These are phyloP conservation scores for Falco cherrug DNA, from an alignment of 2,797 vertebrate genomes.

Conservation along the genomic window DNA sequence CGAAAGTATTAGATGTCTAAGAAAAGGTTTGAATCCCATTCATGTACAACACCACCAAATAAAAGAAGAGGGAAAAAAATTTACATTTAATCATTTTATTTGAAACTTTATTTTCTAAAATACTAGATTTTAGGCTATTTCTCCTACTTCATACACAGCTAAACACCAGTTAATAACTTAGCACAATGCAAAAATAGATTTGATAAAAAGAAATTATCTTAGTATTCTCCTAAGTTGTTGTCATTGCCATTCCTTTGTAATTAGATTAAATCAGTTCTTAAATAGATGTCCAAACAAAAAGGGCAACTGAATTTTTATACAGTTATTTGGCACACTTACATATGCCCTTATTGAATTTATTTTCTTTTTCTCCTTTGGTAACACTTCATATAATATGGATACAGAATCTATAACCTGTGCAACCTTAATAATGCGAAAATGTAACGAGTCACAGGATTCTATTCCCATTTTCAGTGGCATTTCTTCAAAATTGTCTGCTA, in stretches of 20 bases:
- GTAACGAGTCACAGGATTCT: neutral
- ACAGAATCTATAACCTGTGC: accelerated
- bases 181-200: neutral
- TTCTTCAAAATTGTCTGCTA: neutral
- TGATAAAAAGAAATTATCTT: neutral
- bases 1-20: neutral
- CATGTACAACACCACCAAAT: neutral
- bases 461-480: neutral
- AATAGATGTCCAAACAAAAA: neutral
- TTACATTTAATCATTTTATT: neutral
- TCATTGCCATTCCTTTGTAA: neutral
- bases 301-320: neutral
- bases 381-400: neutral
- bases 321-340: neutral
- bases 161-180: neutral
- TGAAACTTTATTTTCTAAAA: neutral
- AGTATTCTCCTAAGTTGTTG: neutral
- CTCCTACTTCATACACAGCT: neutral
- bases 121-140: neutral
- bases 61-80: neutral
- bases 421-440: neutral
- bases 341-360: neutral
- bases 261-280: neutral
- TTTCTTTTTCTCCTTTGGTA: neutral
- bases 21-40: neutral